Evolutionary conservation across 2,888 invertebrate genomes (phyloP).

Genomic region (Epirrhoe tristata): DNA sequence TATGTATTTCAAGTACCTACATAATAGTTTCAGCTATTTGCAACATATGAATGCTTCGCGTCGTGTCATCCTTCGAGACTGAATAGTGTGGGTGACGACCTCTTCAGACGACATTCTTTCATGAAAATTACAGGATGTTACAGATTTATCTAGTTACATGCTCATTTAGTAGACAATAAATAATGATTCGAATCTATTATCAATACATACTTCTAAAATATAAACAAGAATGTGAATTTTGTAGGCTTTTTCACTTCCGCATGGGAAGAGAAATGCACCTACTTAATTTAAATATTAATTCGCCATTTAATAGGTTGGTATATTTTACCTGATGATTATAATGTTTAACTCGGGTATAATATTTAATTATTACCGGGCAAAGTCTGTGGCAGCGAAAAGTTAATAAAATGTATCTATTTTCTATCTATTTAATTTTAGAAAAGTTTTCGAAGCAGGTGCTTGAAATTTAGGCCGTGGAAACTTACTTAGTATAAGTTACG

Average conservation of each 20-base stretch:
- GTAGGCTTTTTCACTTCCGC: no score
- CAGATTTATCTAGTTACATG: slow-evolving; percentile 2
- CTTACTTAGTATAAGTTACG: slow-evolving; percentile 2
- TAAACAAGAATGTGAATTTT: neutral
- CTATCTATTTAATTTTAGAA: neutral
- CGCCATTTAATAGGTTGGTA: no score
- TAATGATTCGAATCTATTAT: neutral
- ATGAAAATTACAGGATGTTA: slow-evolving; percentile 15
- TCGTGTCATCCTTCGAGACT: slow-evolving; percentile 26
- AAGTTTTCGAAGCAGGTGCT: neutral
- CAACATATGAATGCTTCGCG: slow-evolving; percentile 21
- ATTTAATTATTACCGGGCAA: no score
- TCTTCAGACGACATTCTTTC: slow-evolving; percentile 4
- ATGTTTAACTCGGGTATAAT: no score
- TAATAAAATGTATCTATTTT: no score
- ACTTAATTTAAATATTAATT: no score
- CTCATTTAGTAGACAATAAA: neutral
- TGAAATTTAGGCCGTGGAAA: neutral
- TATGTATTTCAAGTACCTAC: slow-evolving; percentile 28
- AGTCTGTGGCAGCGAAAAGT: no score
- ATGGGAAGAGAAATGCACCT: no score
- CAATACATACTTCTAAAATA: no score
- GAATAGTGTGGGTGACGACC: slow-evolving; percentile 31
- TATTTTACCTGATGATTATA: no score
- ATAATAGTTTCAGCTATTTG: slow-evolving; percentile 31